These are phyloP conservation scores for Pseudochromis fuscus DNA, from an alignment of 2,797 vertebrate species.

Conservation along the genomic window DNA sequence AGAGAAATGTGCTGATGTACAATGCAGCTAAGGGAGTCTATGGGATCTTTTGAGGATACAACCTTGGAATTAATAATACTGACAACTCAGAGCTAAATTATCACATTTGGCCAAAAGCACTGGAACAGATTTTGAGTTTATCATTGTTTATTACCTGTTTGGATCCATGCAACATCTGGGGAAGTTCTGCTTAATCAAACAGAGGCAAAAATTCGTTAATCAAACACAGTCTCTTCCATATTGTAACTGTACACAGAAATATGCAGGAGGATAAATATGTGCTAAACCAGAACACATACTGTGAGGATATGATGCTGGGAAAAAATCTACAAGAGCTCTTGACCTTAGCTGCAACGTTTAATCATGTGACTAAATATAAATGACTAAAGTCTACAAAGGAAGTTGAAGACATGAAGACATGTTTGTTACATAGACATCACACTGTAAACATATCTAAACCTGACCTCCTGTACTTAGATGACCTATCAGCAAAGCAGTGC, in stretches of 20 bases:
- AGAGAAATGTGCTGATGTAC: constrained; percentile 26
- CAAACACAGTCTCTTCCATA: constrained; percentile 38
- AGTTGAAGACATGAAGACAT: too few relatives aligned
- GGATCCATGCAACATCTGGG: constrained; percentile 47
- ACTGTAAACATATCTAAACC: constrained; percentile 47
- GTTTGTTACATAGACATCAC: too few relatives aligned
- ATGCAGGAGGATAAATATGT: too few relatives aligned
- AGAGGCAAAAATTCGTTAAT: constrained; percentile 47
- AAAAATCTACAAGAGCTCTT: too few relatives aligned
- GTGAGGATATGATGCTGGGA: too few relatives aligned
- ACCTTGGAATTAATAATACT: constrained; percentile 28
- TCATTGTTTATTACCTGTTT: constrained; percentile 35
- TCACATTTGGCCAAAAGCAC: constrained; percentile 20
- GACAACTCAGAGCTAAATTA: constrained; percentile 15
- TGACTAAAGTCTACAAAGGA: too few relatives aligned
- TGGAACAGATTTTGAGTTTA: constrained; percentile 13
- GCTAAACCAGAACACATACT: too few relatives aligned
- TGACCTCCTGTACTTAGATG: constrained; percentile 27
- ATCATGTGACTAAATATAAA: too few relatives aligned
- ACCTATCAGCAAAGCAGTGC: constrained; percentile 62
- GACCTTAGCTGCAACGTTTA: too few relatives aligned
- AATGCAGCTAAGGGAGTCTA: constrained; percentile 17
- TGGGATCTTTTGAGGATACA: constrained; percentile 19
- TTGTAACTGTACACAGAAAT: constrained; percentile 14
- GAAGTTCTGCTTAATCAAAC: constrained; percentile 49